Conservation (phyloP, 2,113 vertebrate genomes). For the Nettapus auritus region DNA sequence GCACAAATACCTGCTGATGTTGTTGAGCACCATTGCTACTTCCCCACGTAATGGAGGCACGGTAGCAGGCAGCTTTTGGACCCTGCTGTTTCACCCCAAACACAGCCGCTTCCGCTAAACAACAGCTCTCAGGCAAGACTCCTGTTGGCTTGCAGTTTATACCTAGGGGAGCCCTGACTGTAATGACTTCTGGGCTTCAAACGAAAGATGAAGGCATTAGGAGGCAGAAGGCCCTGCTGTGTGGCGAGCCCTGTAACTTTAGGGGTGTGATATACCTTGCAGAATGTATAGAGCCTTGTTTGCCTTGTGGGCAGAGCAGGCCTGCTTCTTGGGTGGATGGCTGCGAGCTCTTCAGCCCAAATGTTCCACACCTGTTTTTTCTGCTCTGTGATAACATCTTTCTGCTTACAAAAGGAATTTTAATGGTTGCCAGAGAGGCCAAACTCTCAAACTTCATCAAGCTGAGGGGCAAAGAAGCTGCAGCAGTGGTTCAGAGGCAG, state of each 20-base stretch:
- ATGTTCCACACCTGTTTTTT: no score
- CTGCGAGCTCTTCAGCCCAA: no score
- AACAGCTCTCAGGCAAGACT: neutral
- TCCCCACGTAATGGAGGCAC: neutral
- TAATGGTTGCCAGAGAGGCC: neutral
- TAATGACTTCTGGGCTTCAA: neutral
- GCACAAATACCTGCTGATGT: neutral
- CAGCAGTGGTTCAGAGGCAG: neutral
- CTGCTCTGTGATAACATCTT: neutral
- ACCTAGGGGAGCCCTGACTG: neutral
- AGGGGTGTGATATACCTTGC: rapidly evolving
- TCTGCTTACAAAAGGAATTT: neutral
- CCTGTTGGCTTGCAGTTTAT: neutral
- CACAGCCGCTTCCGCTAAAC: neutral
- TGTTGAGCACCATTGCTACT: neutral
- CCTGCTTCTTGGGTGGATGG: no score
- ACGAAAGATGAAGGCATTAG: neutral
- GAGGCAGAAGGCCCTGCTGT: neutral
- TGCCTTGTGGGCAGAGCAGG: neutral
- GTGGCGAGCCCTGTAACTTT: neutral
- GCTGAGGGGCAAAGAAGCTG: neutral
- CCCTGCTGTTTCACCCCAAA: neutral
- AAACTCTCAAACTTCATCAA: neutral
- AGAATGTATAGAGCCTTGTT: rapidly evolving
- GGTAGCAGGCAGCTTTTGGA: neutral